Evolutionary conservation across 2,888 invertebrate species (phyloP), one percentile per base, ranked within the genome.

Genomic region (Pollenia labialis): DNA sequence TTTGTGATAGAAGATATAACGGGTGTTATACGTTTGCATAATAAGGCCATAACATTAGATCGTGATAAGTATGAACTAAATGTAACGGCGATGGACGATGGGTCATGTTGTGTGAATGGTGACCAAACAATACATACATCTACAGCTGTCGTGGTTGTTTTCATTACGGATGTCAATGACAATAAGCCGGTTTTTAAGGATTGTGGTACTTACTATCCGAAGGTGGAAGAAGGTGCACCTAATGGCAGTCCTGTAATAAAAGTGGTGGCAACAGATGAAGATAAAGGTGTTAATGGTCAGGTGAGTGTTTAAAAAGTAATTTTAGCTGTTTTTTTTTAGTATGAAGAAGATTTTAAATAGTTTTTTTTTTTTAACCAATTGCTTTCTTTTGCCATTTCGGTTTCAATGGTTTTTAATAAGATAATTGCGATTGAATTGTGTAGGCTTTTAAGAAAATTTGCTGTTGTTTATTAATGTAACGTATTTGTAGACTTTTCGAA

Each of bases 71-170:
- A 99, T 92, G 98, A 98, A 92, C 94, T 99, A 82, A 99, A 99
- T 92, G 98, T 99, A 10, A 98, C 99, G 0, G 99, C 99, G 2
- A 96, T 97, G 94, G 99, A 99, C 92, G 99, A 99, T 92, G 99
- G 99, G 0, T 97, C 98, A 1, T 99, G 99, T 92, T 99, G 99
- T 92, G 97, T 96, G 14, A 97, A 97, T 88, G 98, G 97, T 4
- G 97, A 97, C 89, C 95, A 96, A 2, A 97, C 97, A 0, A 97
- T 97, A 89, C 98, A 98, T 92, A 98, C 98, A 0, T 98, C 97
- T 68, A 98, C 98, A 0, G 98, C 98, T 9, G 97, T 98, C 1
- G 98, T 99, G 0, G 98, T 98, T 0, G 98, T 99, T 0, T 98
- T 98, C 92, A 98, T 99, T 87, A 98, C 98, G 0, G 99, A 99